Evolutionary conservation across 2,797 vertebrate species (phyloP).

Genomic region (Parotocinclus haroldoi): DNA sequence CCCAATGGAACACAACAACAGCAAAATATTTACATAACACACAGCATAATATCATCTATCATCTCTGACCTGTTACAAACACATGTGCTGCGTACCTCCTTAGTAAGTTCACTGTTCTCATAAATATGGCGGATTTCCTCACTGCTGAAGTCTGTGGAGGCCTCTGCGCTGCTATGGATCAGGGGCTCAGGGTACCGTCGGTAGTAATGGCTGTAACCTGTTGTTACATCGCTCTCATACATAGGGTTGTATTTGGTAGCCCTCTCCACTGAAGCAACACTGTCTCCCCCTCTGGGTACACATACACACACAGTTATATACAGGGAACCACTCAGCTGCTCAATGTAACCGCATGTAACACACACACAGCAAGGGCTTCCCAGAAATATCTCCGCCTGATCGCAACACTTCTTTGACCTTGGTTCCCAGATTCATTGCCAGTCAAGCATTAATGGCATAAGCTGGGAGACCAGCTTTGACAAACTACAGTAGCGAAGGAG

Average conservation of each 20-base stretch:
- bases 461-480: too few species aligned
- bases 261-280: conserved; percentile 81
- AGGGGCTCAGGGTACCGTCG: conserved; percentile 77
- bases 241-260: conserved; percentile 90
- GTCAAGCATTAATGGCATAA: too few species aligned
- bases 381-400: too few species aligned
- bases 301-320: conserved; percentile 17
- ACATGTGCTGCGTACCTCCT: conserved; percentile 66
- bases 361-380: not conserved
- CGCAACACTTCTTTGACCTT: too few species aligned
- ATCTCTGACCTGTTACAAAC: not conserved
- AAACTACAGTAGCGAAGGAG: too few species aligned
- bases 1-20: too few species aligned
- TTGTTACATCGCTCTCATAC: conserved; percentile 83
- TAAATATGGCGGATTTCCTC: conserved; percentile 94
- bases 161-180: conserved; percentile 79
- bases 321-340: not conserved
- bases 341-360: too few species aligned
- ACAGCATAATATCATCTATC: not conserved
- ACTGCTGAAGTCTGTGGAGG: conserved; percentile 88
- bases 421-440: too few species aligned
- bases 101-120: conserved; percentile 89
- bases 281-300: conserved; percentile 73
- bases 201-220: conserved; percentile 80
- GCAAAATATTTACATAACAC: not conserved